Evolutionary conservation across 2,797 vertebrate species (phyloP).

Genomic region (Bovichtus variegatus): DNA sequence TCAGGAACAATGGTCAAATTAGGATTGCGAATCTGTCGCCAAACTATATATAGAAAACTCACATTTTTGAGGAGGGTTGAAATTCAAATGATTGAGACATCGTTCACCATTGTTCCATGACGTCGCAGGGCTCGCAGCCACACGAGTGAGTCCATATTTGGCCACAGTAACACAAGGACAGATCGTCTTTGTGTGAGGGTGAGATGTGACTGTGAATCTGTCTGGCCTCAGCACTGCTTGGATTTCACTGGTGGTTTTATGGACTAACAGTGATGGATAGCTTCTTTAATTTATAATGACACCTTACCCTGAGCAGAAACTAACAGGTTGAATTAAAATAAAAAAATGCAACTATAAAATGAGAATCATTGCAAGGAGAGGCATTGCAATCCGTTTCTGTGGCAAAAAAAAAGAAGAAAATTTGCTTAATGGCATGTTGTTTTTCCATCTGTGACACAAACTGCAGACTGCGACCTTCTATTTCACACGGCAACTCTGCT

Average conservation of each 20-base stretch:
- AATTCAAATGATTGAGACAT: conserved; percentile 19
- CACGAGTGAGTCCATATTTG: conserved; percentile 53
- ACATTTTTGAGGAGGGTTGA: not conserved
- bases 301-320: not conserved
- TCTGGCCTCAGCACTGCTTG: not conserved
- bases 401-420: not conserved
- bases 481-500: conserved; percentile 3
- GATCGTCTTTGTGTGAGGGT: conserved; percentile 23
- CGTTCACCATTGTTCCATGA: conserved; percentile 30
- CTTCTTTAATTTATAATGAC: not conserved
- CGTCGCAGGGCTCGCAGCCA: not conserved
- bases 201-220: conserved; percentile 42
- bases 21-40: not conserved
- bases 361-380: not conserved
- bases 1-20: conserved; percentile 7
- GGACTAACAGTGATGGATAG: not conserved
- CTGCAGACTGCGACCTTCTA: not conserved
- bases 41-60: conserved; percentile 9
- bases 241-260: not conserved
- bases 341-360: not conserved
- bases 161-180: conserved; percentile 25
- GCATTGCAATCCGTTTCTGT: not conserved
- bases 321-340: not conserved
- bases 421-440: not conserved
- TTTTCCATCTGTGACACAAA: not conserved